Evolutionary conservation across 2,888 invertebrate genomes (phyloP), one percentile per base, ranked within the genome.

Genomic region (Caenorhabditis zanzibari): DNA sequence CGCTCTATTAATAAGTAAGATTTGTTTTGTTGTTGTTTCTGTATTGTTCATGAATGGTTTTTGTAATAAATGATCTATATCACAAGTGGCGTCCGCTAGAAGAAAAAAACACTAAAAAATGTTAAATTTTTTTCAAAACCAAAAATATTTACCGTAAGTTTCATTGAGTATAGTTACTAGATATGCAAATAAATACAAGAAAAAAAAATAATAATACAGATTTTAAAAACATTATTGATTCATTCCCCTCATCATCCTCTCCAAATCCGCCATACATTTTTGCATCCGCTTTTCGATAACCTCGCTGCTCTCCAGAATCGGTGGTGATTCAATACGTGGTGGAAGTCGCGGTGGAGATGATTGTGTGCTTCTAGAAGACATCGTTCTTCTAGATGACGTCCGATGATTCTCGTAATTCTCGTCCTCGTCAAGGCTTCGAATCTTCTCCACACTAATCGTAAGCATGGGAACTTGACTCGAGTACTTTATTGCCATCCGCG

Each of bases 381-480:
- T 54, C 14, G 68, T 52, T 19, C 26, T 61, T 49, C 49, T 41
- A 1, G 54, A 49, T n/a, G 69, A 41, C 32, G 52, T 44, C 0
- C 19, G 52, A 56, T 28, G 19, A 10, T 44, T 52, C 10, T 54
- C 28, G n/a, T n/a, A 24, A 12, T 38, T 63, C 1, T 72, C 71
- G 24, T n/a, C n/a, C n/a, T n/a, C n/a, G n/a, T 69, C 69, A 24
- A 71, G 28, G 71, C 68, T 54, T 14, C 54, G 28, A 9, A 59
- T 22, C 35, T 58, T 44, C 38, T 77, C 69, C 28, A 75, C 7
- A 64, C 72, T 63, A 22, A 86, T 75, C 74, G 75, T 80, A 32
- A 85, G 44, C 77, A 64, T 81, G 19, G 86, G 84, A 24, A 68
- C 75, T 28, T 85, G 75, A 19, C 32, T 58, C 0, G 77, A 73